Evolutionary conservation across 2,797 vertebrate genomes (phyloP).

Genomic region (Sebastes vulpes): DNA sequence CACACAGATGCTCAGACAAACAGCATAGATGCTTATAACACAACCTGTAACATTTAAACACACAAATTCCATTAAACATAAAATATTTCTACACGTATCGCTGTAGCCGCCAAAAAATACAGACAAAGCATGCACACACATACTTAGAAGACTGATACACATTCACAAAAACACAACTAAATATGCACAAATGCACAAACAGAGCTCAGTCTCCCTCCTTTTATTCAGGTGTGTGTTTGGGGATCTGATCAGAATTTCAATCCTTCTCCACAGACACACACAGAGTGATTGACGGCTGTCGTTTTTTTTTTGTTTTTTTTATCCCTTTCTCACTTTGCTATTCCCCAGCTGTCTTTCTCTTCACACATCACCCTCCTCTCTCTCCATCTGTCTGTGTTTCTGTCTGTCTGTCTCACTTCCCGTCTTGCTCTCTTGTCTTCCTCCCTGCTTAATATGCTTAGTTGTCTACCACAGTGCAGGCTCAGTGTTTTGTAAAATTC

Average conservation of each 20-base stretch:
- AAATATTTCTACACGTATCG: background rate
- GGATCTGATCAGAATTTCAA: conserved; percentile 58
- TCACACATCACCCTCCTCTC: conserved; percentile 7
- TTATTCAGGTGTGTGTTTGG: conserved; percentile 34
- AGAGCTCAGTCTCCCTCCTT: background rate
- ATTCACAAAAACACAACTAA: background rate
- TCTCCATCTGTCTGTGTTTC: background rate
- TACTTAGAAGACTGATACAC: background rate
- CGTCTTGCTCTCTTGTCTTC: background rate
- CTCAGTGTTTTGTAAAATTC: conserved; percentile 7
- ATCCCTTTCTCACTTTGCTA: background rate
- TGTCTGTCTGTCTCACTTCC: background rate
- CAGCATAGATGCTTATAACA: background rate
- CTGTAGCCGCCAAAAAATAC: background rate
- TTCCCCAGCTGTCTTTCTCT: conserved; percentile 49
- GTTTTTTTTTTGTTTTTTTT: background rate
- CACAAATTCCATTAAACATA: background rate
- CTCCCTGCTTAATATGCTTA: background rate
- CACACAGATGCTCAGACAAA: background rate
- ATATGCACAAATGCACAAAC: conserved; percentile 4
- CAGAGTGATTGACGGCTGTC: conserved; percentile 55
- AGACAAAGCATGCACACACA: background rate
- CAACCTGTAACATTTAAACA: background rate
- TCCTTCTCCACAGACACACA: conserved; percentile 20
- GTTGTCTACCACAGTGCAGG: background rate